A percentile compares a stretch with the other conserved stretches of the same genome.
phyloP scores from a whole-genome alignment of 2,113 vertebrate genomes.

The Rhinichthys klamathensis region DNA sequence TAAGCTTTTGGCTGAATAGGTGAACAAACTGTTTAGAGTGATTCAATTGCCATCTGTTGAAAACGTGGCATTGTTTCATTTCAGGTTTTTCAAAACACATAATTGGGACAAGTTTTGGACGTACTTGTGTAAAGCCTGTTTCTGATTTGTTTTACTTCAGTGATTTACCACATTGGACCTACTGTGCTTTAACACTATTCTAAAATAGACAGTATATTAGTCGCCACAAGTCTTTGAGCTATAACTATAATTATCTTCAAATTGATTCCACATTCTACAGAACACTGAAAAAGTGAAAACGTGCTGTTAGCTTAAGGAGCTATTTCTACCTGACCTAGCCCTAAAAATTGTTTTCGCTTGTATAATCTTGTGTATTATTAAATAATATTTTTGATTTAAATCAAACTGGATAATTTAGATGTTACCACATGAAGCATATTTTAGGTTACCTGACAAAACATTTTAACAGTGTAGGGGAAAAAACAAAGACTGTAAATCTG shows the following conservation, averaged over 20 bases:
- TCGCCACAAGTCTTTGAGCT: neutral
- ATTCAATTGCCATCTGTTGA: constrained; percentile 43
- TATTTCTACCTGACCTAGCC: neutral
- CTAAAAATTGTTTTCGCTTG: neutral
- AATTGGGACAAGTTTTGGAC: neutral
- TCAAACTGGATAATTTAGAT: neutral
- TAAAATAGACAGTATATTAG: neutral
- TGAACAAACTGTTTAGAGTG: constrained; percentile 39
- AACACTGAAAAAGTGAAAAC: neutral
- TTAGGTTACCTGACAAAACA: neutral
- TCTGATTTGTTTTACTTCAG: neutral
- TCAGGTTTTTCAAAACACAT: constrained; percentile 12
- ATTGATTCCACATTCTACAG: neutral
- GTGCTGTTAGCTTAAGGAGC: neutral
- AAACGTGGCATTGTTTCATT: constrained; percentile 7
- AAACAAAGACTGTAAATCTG: neutral
- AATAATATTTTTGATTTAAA: neutral
- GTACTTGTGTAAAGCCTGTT: neutral
- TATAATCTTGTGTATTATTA: neutral
- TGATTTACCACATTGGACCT: neutral
- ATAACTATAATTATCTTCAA: neutral
- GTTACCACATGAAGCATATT: neutral
- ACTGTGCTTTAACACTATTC: neutral
- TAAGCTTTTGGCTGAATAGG: constrained; percentile 27
- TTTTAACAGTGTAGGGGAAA: neutral